Evolutionary conservation across 2,888 invertebrate genomes (phyloP).

Genomic region (Oscheius sp.): DNA sequence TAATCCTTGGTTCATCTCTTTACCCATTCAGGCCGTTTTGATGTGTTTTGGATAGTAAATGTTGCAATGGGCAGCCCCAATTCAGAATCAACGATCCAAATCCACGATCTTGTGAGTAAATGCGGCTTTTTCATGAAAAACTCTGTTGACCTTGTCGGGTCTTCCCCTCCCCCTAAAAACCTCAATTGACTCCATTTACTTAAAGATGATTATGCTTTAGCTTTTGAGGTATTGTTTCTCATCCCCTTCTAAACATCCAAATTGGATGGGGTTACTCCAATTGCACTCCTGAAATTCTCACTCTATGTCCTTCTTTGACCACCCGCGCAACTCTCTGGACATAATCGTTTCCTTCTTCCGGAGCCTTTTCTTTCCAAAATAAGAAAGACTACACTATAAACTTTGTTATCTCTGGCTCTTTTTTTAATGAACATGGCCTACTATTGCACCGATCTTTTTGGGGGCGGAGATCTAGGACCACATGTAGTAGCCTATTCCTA

Average conservation of each 20-base stretch:
- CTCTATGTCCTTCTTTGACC: conserved; percentile 30
- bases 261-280: conserved; percentile 18
- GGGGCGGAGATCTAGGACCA: conserved; percentile 16
- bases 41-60: no score
- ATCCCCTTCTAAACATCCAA: neutral
- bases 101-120: no score
- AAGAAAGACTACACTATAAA: neutral
- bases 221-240: neutral
- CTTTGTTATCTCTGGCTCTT: neutral
- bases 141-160: no score
- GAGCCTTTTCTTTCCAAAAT: neutral
- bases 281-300: neutral
- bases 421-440: neutral
- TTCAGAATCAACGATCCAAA: no score
- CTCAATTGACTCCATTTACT: no score
- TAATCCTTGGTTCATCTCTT: no score
- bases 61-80: no score
- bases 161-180: no score
- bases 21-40: no score
- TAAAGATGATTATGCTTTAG: neutral
- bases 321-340: conserved; percentile 16
- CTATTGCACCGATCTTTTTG: neutral
- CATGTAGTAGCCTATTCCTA: conserved; percentile 11
- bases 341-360: conserved; percentile 28
- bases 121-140: no score